These are phyloP conservation scores for Zoanthus sociatus DNA, from an alignment of 92 coral and sea anemone species.

Conservation along the genomic window DNA sequence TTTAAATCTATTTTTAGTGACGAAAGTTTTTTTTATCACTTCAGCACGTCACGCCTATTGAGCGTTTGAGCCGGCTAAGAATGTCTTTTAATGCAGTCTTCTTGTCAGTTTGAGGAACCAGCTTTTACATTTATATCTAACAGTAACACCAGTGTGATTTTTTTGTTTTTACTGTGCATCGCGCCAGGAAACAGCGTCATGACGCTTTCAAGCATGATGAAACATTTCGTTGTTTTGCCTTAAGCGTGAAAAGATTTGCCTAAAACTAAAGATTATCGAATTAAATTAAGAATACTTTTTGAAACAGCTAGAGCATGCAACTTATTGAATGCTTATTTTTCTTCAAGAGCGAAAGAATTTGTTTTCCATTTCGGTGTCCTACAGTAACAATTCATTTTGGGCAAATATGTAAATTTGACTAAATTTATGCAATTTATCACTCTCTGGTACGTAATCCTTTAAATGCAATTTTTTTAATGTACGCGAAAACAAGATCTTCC, in stretches of 20 bases:
- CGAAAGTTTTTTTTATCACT: too few species aligned
- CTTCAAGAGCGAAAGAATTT: not conserved
- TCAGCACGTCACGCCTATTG: too few species aligned
- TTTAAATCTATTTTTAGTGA: too few species aligned
- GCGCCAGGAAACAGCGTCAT: slow-evolving; percentile 9
- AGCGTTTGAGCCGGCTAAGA: too few species aligned
- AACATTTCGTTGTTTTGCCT: not conserved
- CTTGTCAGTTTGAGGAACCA: not conserved
- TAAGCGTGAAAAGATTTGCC: not conserved
- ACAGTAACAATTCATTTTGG: not conserved
- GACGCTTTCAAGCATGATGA: not conserved
- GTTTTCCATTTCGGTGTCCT: not conserved
- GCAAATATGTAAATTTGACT: not conserved
- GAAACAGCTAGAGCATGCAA: not conserved
- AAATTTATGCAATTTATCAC: not conserved
- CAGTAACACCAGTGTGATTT: not conserved
- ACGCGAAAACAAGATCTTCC: not conserved
- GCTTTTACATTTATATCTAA: not conserved
- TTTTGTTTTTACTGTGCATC: not conserved
- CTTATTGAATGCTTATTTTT: not conserved
- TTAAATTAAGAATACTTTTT: not conserved
- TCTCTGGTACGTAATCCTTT: not conserved
- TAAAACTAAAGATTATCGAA: not conserved
- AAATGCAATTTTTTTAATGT: not conserved
- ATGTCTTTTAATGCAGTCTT: too few species aligned